Evolutionary conservation across 2,113 vertebrate genomes (phyloP), one percentile per base, ranked within the genome.

Genomic region (Archilochus colubris): DNA sequence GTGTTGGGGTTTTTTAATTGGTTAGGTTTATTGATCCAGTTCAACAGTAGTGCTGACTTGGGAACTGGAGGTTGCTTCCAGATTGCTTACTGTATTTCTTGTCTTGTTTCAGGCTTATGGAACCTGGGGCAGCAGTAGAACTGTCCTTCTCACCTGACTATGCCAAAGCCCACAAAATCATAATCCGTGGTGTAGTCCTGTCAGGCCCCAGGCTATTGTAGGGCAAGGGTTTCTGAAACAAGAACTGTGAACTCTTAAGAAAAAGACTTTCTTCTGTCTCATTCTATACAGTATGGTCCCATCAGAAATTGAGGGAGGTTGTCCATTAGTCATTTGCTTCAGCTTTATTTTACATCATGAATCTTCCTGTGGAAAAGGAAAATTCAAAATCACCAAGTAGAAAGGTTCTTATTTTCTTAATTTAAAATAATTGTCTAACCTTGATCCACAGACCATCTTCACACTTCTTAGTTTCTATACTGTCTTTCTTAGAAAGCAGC

Each of bases 141-240:
- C 14, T 6, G 31, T n/a, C 50, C 43, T 58, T 78, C 48, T 63
- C 7, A 6, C 50, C 43, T 27, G 38, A 48, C 14, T 0, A 1
- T 40, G 30, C 53, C 18, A 7, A 57, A 68, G 50, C 40, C 62
- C 40, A n/a, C 9, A 0, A 15, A 24, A 22, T 18, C 25, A 23
- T 36, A 43, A 63, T 33, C 10, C 24, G 13, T 2, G 2, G 21
- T 4, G 18, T 12, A 3, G n/a, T 50, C 38, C 20, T 1, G 1
- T n/a, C 2, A 5, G 59, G n/a, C 15, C 46, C 14, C 48, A 58
- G 46, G 57, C 36, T 62, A 9, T 53, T 23, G 10, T 28, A 48
- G 70, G 72, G 33, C 48, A 38, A 43, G 38, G 28, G 11, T 16
- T 80, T n/a, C 31, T 38, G 30, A 62, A 46, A 12, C 17, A 31